Percentiles rank a stretch among this genome's conserved stretches.
Conservation (phyloP, 1,140 invertebrate species). For the Tetragnatha versicolor region DNA sequence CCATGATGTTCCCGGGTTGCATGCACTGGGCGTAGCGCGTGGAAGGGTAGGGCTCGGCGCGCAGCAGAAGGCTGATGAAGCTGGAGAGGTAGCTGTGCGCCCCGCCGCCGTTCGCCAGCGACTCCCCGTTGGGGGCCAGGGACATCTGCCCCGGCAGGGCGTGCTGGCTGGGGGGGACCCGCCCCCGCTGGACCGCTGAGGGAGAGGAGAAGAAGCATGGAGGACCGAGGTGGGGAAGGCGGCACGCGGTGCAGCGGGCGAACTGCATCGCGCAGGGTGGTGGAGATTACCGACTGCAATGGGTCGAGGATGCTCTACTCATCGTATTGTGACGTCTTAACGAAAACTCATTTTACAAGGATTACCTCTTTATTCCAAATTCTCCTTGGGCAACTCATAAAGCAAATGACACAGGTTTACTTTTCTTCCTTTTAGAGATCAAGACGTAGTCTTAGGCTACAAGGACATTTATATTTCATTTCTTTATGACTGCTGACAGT, state of each 20-base stretch:
- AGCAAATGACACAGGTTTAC: too few relatives aligned
- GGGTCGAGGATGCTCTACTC: too few relatives aligned
- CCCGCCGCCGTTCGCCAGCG: conserved; percentile 29
- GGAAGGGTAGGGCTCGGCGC: conserved; percentile 95
- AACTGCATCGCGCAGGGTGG: too few relatives aligned
- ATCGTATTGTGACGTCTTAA: too few relatives aligned
- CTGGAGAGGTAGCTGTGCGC: conserved; percentile 80
- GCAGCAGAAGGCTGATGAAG: conserved; percentile 91
- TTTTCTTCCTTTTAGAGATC: too few relatives aligned
- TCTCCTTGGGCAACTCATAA: too few relatives aligned
- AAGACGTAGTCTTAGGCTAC: too few relatives aligned
- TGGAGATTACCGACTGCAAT: too few relatives aligned
- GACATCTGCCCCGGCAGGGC: conserved; percentile 74
- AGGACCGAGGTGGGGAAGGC: conserved; percentile 27
- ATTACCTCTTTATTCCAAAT: too few relatives aligned
- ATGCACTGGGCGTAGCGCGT: conserved; percentile 94
- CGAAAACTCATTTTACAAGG: too few relatives aligned
- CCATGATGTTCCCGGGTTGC: conserved; percentile 89
- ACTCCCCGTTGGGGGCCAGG: conserved; percentile 62
- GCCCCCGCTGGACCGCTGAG: conserved; percentile 94
- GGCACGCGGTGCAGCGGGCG: conserved; percentile 25
- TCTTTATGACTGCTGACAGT: too few relatives aligned
- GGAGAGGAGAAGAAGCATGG: conserved; percentile 49
- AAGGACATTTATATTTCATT: too few relatives aligned
- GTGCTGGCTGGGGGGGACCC: conserved; percentile 83